A percentile compares a stretch with the other conserved stretches of the same genome.
These are phyloP conservation scores for Xestoiulus laeticollis DNA, from an alignment of 2,888 invertebrate genomes.

Conservation along the genomic window DNA sequence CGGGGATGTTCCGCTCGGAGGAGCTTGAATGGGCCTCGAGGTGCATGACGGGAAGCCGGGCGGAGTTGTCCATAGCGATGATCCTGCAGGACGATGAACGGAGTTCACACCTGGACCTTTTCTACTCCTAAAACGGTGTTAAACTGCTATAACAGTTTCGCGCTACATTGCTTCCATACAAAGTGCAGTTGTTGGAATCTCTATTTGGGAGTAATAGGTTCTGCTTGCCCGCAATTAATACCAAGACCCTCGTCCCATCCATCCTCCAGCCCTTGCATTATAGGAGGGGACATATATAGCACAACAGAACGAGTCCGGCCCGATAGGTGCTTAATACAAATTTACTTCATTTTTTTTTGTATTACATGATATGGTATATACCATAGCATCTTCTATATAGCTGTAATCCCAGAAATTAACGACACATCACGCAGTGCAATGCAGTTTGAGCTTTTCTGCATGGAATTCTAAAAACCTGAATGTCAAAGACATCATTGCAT, in stretches of 20 bases:
- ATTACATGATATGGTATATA: not conserved
- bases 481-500: not conserved
- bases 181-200: constrained; percentile 51
- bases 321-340: not conserved
- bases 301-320: not conserved
- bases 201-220: constrained; percentile 49
- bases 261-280: not conserved
- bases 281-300: not conserved
- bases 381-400: not conserved
- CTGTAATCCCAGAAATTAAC: not conserved
- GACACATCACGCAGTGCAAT: not conserved
- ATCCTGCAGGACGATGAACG: not conserved
- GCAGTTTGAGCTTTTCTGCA: not conserved
- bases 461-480: not conserved
- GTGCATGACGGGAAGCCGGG: constrained; percentile 46
- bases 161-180: constrained; percentile 54
- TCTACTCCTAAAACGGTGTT: constrained; percentile 51
- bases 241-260: not conserved
- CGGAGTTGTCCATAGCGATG: constrained; percentile 47
- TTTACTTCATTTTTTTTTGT: not conserved
- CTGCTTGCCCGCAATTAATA: constrained; percentile 43
- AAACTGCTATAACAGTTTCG: constrained; percentile 55
- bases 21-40: constrained; percentile 39
- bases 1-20: constrained; percentile 53
- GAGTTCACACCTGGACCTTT: constrained; percentile 50